Evolutionary conservation across 2,113 vertebrate genomes (phyloP).

Genomic region (Tupaia chinensis): DNA sequence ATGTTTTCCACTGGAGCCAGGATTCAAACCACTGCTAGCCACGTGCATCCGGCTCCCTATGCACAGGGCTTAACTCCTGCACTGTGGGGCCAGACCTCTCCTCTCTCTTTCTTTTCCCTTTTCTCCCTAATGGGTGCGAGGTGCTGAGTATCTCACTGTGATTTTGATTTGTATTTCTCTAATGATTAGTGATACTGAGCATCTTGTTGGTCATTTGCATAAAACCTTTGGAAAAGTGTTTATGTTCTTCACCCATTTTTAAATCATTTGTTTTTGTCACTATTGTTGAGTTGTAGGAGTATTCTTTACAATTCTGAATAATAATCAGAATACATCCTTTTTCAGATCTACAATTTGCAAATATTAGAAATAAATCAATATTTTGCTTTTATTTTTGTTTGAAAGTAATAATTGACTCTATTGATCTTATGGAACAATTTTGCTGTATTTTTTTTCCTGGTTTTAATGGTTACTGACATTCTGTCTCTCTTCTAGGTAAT

Average conservation of each 20-base stretch:
- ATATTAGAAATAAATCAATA: background rate
- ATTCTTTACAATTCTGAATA: background rate
- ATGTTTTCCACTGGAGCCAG: no score
- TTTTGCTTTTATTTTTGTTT: no score
- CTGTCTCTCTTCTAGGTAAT: background rate
- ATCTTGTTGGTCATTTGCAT: background rate
- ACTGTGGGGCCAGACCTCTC: no score
- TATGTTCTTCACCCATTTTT: background rate
- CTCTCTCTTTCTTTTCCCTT: background rate
- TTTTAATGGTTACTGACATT: background rate
- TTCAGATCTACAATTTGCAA: background rate
- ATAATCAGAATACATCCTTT: background rate
- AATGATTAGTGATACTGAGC: background rate
- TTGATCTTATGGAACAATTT: background rate
- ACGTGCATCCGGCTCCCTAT: no score
- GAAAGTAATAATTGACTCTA: no score
- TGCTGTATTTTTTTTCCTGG: background rate
- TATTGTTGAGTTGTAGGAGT: background rate
- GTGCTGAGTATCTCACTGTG: background rate
- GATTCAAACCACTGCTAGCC: no score
- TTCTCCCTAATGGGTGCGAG: background rate
- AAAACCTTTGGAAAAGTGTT: background rate
- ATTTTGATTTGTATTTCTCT: conserved; percentile 7
- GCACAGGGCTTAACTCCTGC: no score
- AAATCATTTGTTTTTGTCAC: background rate